Evolutionary conservation across 92 coral and sea anemone genomes (phyloP).

Genomic region (Metridium senile): DNA sequence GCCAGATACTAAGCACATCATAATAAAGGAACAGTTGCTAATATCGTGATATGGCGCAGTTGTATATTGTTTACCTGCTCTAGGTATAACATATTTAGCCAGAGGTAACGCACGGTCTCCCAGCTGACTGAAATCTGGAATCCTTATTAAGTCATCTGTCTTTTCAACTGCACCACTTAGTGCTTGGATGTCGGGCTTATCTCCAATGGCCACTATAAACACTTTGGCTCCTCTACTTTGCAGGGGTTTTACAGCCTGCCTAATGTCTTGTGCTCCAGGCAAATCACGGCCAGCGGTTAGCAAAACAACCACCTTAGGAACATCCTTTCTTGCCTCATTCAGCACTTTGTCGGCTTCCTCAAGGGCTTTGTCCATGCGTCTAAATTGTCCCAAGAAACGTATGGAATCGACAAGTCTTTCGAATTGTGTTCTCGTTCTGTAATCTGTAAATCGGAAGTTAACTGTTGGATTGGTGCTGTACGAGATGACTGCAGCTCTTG

Average conservation of each 20-base stretch:
- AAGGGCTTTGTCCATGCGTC: conserved; percentile 73
- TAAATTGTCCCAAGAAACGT: conserved; percentile 53
- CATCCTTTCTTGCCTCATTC: conserved; percentile 20
- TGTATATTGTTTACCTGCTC: conserved; percentile 13
- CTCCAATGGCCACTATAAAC: conserved; percentile 67
- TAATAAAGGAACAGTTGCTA: not conserved
- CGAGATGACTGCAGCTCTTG: conserved; percentile 66
- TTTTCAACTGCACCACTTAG: conserved; percentile 29
- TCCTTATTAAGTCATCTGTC: conserved; percentile 32
- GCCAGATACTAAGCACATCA: too few species aligned
- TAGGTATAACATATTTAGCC: conserved; percentile 7
- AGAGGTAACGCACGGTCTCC: conserved; percentile 1
- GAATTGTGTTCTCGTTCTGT: conserved; percentile 36
- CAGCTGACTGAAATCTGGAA: conserved; percentile 28
- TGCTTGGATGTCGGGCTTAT: conserved; percentile 29
- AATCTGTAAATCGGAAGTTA: conserved; percentile 42
- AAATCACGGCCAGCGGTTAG: conserved; percentile 57
- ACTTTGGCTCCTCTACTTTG: conserved; percentile 55
- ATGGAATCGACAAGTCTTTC: conserved; percentile 47
- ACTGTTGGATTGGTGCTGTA: conserved; percentile 64
- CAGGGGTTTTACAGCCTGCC: conserved; percentile 55
- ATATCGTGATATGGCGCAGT: too few species aligned
- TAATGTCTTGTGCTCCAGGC: conserved; percentile 39
- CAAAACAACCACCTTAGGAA: conserved; percentile 45
- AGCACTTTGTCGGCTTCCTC: conserved; percentile 31